Conservation (phyloP, 2,888 invertebrate genomes). For the Gerris lacustris region DNA sequence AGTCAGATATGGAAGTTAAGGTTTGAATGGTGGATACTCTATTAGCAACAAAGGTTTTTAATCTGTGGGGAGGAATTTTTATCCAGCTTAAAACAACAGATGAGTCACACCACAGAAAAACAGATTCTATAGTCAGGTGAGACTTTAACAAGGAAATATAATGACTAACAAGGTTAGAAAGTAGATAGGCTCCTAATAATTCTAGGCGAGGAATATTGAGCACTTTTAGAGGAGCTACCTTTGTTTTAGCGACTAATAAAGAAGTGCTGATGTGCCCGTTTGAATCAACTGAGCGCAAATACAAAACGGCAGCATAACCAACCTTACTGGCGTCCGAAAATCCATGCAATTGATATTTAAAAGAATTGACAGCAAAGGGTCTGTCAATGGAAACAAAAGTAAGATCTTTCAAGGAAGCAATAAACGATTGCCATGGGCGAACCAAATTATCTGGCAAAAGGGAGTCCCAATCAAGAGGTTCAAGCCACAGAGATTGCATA, state of each 20-base stretch:
- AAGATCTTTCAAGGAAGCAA: background rate
- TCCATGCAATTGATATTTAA: background rate
- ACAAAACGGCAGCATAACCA: background rate
- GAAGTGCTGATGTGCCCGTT: background rate
- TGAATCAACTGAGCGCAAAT: background rate
- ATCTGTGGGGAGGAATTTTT: background rate
- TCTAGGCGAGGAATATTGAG: background rate
- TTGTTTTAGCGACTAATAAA: background rate
- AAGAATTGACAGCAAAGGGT: background rate
- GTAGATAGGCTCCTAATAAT: background rate
- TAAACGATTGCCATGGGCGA: background rate
- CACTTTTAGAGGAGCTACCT: slow-evolving; percentile 5
- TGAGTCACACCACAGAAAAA: background rate
- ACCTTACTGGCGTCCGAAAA: background rate
- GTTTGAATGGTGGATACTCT: background rate
- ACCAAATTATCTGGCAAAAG: background rate
- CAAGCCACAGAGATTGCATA: background rate
- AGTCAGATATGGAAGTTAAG: background rate
- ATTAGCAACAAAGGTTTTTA: background rate
- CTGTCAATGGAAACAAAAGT: background rate
- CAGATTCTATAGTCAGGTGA: background rate
- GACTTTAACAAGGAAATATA: background rate
- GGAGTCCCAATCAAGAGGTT: background rate
- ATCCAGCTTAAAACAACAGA: background rate
- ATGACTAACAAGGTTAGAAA: background rate